Conservation (phyloP, 1,140 invertebrate genomes). For the Mercenaria mercenaria region DNA sequence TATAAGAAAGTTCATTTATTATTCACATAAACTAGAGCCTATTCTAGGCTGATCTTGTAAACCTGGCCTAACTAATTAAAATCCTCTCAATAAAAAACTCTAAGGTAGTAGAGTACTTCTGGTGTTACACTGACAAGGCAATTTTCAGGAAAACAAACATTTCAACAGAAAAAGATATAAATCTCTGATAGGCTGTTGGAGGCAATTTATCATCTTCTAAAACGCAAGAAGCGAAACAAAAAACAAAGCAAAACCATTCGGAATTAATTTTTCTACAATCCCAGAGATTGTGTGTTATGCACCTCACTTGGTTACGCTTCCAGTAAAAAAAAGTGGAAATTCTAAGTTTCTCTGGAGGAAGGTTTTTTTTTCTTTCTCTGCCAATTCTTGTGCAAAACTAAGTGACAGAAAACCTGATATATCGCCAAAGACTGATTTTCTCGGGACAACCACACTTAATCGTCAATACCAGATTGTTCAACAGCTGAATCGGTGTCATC, state of each 20-base stretch:
- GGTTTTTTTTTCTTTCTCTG: neutral
- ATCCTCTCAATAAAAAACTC: too few relatives aligned
- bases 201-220: constrained; percentile 36
- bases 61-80: too few relatives aligned
- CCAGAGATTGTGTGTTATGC: neutral
- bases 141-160: constrained; percentile 55
- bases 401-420: neutral
- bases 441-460: neutral
- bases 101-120: too few relatives aligned
- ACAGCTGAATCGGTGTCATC: too few relatives aligned
- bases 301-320: neutral
- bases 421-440: neutral
- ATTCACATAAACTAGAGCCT: too few relatives aligned
- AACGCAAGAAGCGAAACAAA: neutral
- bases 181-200: constrained; percentile 5
- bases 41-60: too few relatives aligned
- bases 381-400: neutral
- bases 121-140: constrained; percentile 50
- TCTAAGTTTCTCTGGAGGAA: neutral
- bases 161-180: constrained; percentile 36
- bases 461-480: too few relatives aligned
- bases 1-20: too few relatives aligned
- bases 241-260: constrained; percentile 14
- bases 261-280: constrained; percentile 20
- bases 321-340: neutral